Evolutionary conservation across 2,113 vertebrate species (phyloP).

Genomic region (Lynx canadensis): DNA sequence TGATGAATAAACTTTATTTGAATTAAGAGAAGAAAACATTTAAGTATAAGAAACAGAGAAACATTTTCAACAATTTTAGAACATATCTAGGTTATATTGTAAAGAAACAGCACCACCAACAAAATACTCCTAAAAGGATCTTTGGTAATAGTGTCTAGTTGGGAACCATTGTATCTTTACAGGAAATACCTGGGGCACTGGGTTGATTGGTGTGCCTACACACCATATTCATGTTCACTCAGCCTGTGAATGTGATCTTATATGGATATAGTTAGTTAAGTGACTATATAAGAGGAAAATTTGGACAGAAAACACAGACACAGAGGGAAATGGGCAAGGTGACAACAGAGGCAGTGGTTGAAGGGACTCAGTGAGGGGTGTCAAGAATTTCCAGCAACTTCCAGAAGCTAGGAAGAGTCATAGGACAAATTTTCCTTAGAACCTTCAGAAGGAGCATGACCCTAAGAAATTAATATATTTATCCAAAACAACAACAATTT

Average conservation of each 20-base stretch:
- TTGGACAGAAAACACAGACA: not conserved
- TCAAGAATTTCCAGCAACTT: not conserved
- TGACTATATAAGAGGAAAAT: not conserved
- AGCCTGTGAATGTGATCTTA: not conserved
- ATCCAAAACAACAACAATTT: not conserved
- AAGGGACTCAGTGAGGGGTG: not conserved
- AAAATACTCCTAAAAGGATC: not conserved
- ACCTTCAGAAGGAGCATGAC: not conserved
- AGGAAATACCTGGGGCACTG: not conserved
- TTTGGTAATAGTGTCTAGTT: not conserved
- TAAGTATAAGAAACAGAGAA: not conserved
- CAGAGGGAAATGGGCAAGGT: not conserved
- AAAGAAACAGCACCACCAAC: not conserved
- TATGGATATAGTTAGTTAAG: not conserved
- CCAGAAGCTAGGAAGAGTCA: not conserved
- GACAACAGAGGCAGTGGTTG: not conserved
- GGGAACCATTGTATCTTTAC: not conserved
- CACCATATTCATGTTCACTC: not conserved
- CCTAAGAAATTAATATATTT: not conserved
- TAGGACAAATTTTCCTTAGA: not conserved
- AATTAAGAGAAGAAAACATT: not conserved
- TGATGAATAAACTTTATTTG: not conserved
- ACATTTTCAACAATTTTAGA: not conserved
- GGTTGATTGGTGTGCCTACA: not conserved
- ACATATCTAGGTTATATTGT: not conserved